These are phyloP conservation scores for Sialis lutaria DNA, from an alignment of 2,888 invertebrate species.

Conservation along the genomic window DNA sequence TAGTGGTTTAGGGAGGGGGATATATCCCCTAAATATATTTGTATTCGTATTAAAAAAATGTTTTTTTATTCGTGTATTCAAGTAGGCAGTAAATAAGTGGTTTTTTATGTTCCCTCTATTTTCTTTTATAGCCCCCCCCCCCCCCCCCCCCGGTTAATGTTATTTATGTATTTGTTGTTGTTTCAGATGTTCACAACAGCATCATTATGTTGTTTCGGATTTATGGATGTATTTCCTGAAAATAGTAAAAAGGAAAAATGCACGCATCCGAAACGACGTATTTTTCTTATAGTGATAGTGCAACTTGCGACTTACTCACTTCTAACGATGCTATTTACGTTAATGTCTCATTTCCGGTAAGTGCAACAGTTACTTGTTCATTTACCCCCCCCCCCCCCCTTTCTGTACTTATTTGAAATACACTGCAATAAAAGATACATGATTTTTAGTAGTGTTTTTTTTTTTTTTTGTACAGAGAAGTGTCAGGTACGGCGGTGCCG, in stretches of 20 bases:
- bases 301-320: conserved; percentile 22
- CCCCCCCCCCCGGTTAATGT: no score
- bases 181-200: conserved; percentile 24
- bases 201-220: conserved; percentile 24
- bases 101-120: no score
- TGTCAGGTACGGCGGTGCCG: conserved; percentile 38
- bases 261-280: conserved; percentile 17
- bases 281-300: conserved; percentile 17
- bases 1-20: no score
- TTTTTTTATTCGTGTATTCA: no score
- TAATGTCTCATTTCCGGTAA: conserved; percentile 28
- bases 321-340: conserved; percentile 22
- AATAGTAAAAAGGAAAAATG: conserved; percentile 15
- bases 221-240: conserved; percentile 21
- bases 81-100: no score
- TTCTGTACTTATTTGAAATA: not conserved
- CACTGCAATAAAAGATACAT: no score
- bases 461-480: conserved; percentile 26
- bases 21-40: no score
- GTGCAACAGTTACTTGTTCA: conserved; percentile 3
- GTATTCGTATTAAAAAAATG: no score
- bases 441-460: no score
- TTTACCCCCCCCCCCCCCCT: not conserved
- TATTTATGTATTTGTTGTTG: conserved; percentile 3
- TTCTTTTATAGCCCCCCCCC: no score